Percentiles rank a stretch among this genome's conserved stretches.
Conservation (phyloP, 2,113 vertebrate species). For the Morone saxatilis region DNA sequence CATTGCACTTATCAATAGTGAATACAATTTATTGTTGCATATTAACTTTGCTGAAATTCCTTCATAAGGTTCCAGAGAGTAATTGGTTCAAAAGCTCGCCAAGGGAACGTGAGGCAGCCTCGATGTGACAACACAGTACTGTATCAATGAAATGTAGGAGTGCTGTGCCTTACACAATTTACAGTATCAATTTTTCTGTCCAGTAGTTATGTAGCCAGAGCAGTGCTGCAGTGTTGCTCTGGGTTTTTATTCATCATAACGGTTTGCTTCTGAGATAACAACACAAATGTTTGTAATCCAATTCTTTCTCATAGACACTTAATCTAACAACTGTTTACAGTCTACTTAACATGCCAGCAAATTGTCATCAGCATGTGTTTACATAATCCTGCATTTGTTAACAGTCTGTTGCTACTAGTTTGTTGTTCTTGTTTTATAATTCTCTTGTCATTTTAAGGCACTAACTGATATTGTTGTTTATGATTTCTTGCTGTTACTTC, state of each 20-base stretch:
- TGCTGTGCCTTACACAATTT: slow-evolving; percentile 4
- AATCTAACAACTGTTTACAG: slow-evolving; percentile 12
- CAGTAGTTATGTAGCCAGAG: neutral
- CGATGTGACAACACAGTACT: slow-evolving; percentile 7
- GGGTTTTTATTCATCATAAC: neutral
- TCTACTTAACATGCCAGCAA: slow-evolving; percentile 10
- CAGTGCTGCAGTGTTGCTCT: neutral
- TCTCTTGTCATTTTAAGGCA: neutral
- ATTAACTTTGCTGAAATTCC: slow-evolving; percentile 39
- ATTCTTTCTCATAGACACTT: neutral
- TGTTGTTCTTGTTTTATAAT: neutral
- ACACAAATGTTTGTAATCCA: slow-evolving; percentile 13
- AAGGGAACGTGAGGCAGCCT: slow-evolving; percentile 18
- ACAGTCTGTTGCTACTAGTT: neutral
- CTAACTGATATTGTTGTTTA: neutral
- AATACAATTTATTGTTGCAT: slow-evolving; percentile 55
- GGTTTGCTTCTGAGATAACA: neutral
- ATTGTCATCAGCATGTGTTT: slow-evolving; percentile 22
- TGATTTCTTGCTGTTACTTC: neutral
- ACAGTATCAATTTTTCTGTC: neutral
- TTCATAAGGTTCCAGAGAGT: slow-evolving; percentile 6
- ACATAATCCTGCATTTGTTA: slow-evolving; percentile 11
- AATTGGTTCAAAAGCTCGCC: slow-evolving; percentile 31
- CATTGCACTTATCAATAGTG: slow-evolving; percentile 36
- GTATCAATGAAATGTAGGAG: slow-evolving; percentile 25